Percentiles rank a stretch among this genome's conserved stretches.
Evolutionary conservation across 2,113 vertebrate species (phyloP).

Genomic region (Atlantisia rogersi): DNA sequence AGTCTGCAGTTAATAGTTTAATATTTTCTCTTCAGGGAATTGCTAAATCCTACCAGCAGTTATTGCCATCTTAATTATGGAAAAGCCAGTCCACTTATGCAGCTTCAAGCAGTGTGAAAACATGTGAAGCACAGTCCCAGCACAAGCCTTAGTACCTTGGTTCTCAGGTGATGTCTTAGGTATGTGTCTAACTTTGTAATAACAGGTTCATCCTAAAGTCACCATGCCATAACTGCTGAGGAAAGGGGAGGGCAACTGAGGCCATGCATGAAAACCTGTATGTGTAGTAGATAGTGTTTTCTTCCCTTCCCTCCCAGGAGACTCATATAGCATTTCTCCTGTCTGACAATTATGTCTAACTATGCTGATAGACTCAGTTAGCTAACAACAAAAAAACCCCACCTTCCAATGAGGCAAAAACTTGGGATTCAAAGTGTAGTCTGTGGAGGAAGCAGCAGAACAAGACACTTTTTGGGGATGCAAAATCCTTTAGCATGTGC

Average conservation of each 20-base stretch:
- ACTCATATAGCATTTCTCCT: background rate
- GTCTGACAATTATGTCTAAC: background rate
- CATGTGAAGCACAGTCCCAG: background rate
- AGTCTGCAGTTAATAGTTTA: background rate
- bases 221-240: background rate
- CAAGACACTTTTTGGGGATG: background rate
- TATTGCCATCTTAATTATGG: background rate
- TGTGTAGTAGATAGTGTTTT: rapidly evolving
- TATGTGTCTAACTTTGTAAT: background rate
- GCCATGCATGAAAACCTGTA: background rate
- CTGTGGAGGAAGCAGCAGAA: background rate
- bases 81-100: background rate
- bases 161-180: background rate
- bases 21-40: background rate
- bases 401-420: background rate
- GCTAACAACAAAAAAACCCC: background rate
- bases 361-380: background rate
- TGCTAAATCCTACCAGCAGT: background rate
- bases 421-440: background rate
- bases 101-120: background rate
- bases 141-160: background rate
- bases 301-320: background rate
- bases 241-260: background rate
- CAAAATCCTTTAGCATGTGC: background rate
- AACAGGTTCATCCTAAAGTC: background rate